A percentile compares a stretch with the other conserved stretches of the same genome.
These are phyloP conservation scores for Bucco capensis DNA, from an alignment of 2,113 vertebrate genomes.

Conservation along the genomic window DNA sequence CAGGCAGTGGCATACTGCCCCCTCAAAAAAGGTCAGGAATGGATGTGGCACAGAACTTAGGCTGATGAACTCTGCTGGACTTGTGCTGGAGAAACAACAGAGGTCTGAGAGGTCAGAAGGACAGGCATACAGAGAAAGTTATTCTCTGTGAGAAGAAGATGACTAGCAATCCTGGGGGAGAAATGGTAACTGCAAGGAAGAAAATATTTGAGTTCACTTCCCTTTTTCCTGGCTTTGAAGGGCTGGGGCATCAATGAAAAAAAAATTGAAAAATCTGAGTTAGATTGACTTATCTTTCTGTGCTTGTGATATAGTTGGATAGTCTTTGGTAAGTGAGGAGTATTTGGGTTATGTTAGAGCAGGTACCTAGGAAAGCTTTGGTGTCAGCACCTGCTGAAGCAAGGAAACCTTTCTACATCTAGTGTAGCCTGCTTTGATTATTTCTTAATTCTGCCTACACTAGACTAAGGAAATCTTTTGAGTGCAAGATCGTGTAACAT, in stretches of 20 bases:
- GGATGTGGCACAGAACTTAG: neutral
- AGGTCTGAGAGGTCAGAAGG: neutral
- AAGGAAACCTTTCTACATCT: neutral
- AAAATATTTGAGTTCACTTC: neutral
- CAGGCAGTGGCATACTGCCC: neutral
- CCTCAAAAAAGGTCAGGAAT: neutral
- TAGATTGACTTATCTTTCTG: neutral
- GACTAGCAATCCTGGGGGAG: neutral
- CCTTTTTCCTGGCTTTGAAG: neutral
- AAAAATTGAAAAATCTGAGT: neutral
- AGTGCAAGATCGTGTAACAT: neutral
- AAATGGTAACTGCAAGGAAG: neutral
- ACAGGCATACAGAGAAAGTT: neutral
- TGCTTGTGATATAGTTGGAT: neutral
- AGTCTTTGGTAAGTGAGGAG: neutral
- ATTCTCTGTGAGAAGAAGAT: neutral
- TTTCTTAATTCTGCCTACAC: neutral
- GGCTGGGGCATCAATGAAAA: neutral
- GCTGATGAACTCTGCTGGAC: neutral
- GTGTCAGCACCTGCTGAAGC: neutral
- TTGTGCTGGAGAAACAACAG: neutral
- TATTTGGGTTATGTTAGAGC: neutral
- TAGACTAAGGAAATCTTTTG: neutral
- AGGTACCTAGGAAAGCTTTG: neutral
- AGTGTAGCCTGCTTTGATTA: neutral